These are phyloP conservation scores for Hypselothyrea guttata DNA, from an alignment of 2,888 invertebrate genomes.

Conservation along the genomic window DNA sequence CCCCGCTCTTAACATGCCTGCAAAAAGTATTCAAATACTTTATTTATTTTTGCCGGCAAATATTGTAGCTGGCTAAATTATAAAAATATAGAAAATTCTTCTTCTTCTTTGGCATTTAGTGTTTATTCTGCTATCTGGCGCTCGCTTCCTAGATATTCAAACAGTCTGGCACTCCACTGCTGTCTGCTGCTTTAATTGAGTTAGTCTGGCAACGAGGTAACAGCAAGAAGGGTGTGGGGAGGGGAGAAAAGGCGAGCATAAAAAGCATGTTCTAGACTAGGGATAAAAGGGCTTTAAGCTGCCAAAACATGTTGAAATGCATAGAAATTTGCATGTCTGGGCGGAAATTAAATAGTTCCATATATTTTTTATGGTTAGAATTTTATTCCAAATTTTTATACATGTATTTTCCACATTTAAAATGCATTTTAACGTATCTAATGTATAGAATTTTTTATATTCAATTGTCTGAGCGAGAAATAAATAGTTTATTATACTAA, in stretches of 20 bases:
- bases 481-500: too few species aligned
- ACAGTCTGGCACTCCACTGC: constrained; percentile 58
- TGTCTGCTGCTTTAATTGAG: constrained; percentile 73
- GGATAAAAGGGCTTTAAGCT: constrained; percentile 27
- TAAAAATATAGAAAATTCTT: too few species aligned
- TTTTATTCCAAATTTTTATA: too few species aligned
- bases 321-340: not conserved
- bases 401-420: too few species aligned
- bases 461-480: too few species aligned
- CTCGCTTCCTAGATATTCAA: constrained; percentile 10
- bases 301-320: constrained; percentile 11
- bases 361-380: too few species aligned
- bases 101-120: too few species aligned
- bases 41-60: constrained; percentile 39
- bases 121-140: not conserved
- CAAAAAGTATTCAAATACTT: constrained; percentile 64
- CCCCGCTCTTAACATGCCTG: constrained; percentile 35
- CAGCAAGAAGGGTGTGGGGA: constrained; percentile 14
- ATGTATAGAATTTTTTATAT: not conserved
- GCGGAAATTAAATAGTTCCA: too few species aligned
- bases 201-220: constrained; percentile 64
- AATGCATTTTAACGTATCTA: too few species aligned
- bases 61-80: not conserved
- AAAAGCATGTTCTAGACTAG: constrained; percentile 20
- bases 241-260: not conserved